Evolutionary conservation across 2,888 invertebrate genomes (phyloP), one percentile per base, ranked within the genome.

Genomic region (Sinodicranocentrus sp.): DNA sequence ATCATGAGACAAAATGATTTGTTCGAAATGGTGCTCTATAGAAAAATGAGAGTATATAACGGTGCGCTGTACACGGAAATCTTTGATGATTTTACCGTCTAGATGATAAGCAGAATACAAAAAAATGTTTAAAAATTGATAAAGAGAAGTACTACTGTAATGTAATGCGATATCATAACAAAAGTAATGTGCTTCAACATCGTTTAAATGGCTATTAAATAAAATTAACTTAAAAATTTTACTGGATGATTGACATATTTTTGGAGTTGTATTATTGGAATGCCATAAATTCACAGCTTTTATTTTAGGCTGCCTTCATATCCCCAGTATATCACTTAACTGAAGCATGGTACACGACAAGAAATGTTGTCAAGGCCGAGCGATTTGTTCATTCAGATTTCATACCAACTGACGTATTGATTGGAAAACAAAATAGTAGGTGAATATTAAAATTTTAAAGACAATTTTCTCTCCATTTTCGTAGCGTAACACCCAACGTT

Each of bases 21-120:
- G 63, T 72, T 80, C 72, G 67, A 80, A 72, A 65, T 80, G 80
- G 80, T 80, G 80, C 80, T 80, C 52, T 80, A 80, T 80, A 73
- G 26, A 67, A 72, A 71, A 61, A 54, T 28, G 63, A 77, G 48
- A 71, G 72, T 72, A 80, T 80, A 80, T 80, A 72, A 80, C 52
- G 79, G 79, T 79, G 79, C 79, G 70, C 77, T 79, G 79, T 79
- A 48, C 17, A 26, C 54, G 63, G 54, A 61, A 77, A 77, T 78
- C 78, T 17, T 61, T 61, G 52, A 71, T 65, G 59, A 57, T 72
- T 80, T 80, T 80, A 63, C 72, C 63, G 43, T 72, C 48, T 65
- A 39, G 48, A 70, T 71, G 48, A 15, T 70, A 79, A 70, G 59
- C 43, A 17, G 57, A 57, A 57, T 57, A 67, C 63, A 57, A 54